phyloP scores from a whole-genome alignment of 1,140 invertebrate species.

The Drosophila tsacasi region DNA sequence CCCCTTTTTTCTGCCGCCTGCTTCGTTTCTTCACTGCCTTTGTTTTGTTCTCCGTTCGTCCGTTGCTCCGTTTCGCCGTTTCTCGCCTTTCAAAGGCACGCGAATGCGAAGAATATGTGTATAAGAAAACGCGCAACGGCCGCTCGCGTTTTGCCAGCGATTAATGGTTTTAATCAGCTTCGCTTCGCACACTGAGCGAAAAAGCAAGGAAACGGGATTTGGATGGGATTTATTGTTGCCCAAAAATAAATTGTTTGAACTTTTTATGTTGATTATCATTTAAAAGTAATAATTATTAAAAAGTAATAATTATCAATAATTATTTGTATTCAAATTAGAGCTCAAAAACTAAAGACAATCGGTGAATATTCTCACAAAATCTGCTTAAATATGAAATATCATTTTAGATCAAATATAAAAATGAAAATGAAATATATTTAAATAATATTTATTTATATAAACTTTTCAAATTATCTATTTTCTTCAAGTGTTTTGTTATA shows the following conservation, averaged over 20 bases:
- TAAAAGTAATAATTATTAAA: too few relatives aligned
- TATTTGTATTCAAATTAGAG: neutral
- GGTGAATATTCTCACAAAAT: neutral
- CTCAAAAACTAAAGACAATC: too few relatives aligned
- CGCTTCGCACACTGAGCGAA: conserved; percentile 24
- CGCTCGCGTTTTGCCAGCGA: conserved; percentile 61
- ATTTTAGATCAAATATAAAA: neutral
- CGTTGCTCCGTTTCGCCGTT: conserved; percentile 19
- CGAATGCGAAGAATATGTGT: conserved; percentile 46
- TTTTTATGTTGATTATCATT: neutral
- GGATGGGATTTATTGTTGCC: neutral
- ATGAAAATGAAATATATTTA: neutral
- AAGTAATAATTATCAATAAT: too few relatives aligned
- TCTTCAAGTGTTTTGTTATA: neutral
- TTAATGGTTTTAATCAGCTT: conserved; percentile 72
- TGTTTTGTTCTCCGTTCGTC: conserved; percentile 34
- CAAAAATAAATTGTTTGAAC: neutral
- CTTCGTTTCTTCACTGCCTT: conserved; percentile 26
- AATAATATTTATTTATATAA: neutral
- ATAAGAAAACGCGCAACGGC: conserved; percentile 56
- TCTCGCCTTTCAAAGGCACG: conserved; percentile 39
- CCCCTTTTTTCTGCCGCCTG: conserved; percentile 15
- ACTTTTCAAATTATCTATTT: neutral
- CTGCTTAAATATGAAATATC: neutral
- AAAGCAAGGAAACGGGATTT: neutral